Base-by-base conservation (phyloP, 2,888 invertebrate species). In the Nycteola revayana region DNA sequence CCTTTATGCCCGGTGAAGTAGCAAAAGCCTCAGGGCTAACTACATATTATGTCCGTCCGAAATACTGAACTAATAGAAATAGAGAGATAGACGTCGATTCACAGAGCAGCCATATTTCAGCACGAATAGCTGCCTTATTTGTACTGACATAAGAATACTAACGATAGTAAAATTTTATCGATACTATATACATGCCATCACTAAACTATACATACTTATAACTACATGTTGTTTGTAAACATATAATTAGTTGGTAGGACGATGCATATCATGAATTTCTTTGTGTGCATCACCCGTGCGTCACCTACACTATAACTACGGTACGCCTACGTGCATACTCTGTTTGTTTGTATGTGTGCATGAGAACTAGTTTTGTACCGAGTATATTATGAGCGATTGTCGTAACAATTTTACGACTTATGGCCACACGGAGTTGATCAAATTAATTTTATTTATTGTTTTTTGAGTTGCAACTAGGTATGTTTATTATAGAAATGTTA, bases 211-310 rank as follows among this genome's bases (percentile, higher is more conserved):
- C 46, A 44, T 47, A 37, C 29, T 40, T 39, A 54, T 55, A 50
- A 43, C 55, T 66, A 61, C 37, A 25, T 55, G 61, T 64, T 60
- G 81, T 84, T 85, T 75, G 85, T 83, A 87, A 88, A 87, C 86
- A 86, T 88, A 85, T 87, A 86, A 87, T 88, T 88, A 88, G 76
- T 80, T 74, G 82, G 86, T 87, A 83, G 77, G 80, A 79, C 76
- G 85, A 83, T 87, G 87, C 84, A 85, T 87, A 86, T 86, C 87
- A 73, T 63, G 56, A 41, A 36, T 57, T 60, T 51, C 43, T 64
- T 65, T 68, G 72, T 68, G 65, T 55, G 55, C 32, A 14, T 49
- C 34, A 31, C 34, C 26, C 34, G 37, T 40, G 49, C 34, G 41
- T 24, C 3, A 26, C 5, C 3, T 14, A 14, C 14, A 14, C 5